phyloP scores from a whole-genome alignment of 2,113 vertebrate species.

The Dicrurus megarhynchus region DNA sequence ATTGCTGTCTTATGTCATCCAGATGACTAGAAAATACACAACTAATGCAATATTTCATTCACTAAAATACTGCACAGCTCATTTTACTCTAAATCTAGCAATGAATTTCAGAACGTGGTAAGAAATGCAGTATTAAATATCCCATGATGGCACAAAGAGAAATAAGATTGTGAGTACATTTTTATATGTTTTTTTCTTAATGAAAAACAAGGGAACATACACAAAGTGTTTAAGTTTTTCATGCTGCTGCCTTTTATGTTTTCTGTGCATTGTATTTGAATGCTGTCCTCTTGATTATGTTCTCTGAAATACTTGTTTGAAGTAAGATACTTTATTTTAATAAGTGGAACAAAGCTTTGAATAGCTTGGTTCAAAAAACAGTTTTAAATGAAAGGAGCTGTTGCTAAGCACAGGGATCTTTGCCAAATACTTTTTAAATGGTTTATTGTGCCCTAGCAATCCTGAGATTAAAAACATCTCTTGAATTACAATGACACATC shows the following conservation, averaged over 20 bases:
- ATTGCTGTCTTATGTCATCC: background rate
- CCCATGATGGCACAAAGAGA: background rate
- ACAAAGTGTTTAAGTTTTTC: constrained; percentile 37
- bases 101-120: background rate
- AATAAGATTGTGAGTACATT: background rate
- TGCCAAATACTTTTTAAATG: constrained; percentile 82
- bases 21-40: background rate
- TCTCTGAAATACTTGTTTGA: constrained; percentile 67
- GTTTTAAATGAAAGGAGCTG: constrained; percentile 76
- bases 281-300: constrained; percentile 56
- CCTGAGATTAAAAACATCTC: constrained; percentile 84
- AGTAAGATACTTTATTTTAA: constrained; percentile 79
- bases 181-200: constrained; percentile 12
- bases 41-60: background rate
- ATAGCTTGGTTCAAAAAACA: constrained; percentile 70
- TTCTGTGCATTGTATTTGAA: constrained; percentile 59
- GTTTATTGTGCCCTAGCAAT: constrained; percentile 79
- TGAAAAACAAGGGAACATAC: constrained; percentile 44
- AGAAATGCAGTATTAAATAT: background rate
- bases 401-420: constrained; percentile 67
- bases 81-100: background rate
- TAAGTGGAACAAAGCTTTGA: constrained; percentile 75
- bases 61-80: background rate
- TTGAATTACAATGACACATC: constrained; percentile 83
- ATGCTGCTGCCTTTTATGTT: constrained; percentile 61